phyloP scores from a whole-genome alignment of 2,888 invertebrate genomes.

The Heteropelma amictum region DNA sequence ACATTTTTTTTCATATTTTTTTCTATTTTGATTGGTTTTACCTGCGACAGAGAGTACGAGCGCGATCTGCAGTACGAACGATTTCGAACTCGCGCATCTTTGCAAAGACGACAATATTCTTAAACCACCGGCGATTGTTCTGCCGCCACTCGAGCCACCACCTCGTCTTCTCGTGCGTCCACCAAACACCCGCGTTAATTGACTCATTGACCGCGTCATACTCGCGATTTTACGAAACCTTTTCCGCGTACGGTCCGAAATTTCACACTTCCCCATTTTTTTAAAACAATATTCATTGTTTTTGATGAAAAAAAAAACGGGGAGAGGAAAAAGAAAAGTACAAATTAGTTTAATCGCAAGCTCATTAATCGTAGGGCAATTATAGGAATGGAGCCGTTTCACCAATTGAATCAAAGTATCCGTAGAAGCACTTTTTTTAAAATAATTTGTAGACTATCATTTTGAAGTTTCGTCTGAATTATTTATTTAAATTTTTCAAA shows the following conservation, averaged over 20 bases:
- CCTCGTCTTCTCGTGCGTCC: conserved; percentile 51
- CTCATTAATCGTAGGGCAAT: neutral
- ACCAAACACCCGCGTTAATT: conserved; percentile 52
- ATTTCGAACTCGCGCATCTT: conserved; percentile 51
- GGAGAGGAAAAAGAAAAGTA: neutral
- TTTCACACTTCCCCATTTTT: conserved; percentile 7
- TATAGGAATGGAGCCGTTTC: neutral
- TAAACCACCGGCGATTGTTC: conserved; percentile 46
- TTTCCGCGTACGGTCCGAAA: neutral
- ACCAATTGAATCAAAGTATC: neutral
- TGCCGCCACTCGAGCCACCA: conserved; percentile 40
- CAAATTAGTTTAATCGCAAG: neutral
- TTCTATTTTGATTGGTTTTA: conserved; percentile 41
- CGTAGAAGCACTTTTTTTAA: too few relatives aligned
- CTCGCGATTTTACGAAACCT: conserved; percentile 18
- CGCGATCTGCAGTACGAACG: conserved; percentile 52
- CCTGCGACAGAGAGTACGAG: conserved; percentile 54
- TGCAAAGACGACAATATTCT: conserved; percentile 49
- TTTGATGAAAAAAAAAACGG: neutral
- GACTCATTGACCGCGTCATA: conserved; percentile 45
- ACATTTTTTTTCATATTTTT: neutral
- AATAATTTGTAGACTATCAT: too few relatives aligned
- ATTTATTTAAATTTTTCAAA: too few relatives aligned
- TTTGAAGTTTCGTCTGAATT: too few relatives aligned
- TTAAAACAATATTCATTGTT: neutral